These are phyloP conservation scores for Stichopus horrens DNA, from an alignment of 53 echinoderm and acorn worm genomes.

Conservation along the genomic window DNA sequence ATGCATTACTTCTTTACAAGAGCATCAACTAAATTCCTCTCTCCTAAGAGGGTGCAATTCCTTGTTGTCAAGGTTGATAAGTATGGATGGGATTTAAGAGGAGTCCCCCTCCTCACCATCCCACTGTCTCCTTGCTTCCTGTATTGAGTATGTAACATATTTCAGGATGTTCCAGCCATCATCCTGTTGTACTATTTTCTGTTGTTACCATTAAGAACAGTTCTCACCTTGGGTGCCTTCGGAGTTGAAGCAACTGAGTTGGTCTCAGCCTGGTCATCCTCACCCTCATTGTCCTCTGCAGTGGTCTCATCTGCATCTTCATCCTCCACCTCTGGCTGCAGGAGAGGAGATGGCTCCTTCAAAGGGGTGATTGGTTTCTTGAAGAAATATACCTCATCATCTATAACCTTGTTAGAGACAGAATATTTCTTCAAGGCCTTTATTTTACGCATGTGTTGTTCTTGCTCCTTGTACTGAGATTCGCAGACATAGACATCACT, in stretches of 20 bases:
- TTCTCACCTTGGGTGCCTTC: constrained; percentile 49
- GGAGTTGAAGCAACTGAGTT: constrained; percentile 58
- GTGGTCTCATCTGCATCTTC: constrained; percentile 47
- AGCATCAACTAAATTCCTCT: too few species aligned
- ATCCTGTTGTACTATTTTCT: too few species aligned
- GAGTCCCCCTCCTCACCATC: too few species aligned
- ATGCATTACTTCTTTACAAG: too few species aligned
- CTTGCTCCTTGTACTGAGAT: constrained; percentile 92
- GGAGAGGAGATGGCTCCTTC: constrained; percentile 95
- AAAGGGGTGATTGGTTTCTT: constrained; percentile 94
- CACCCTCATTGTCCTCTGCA: constrained; percentile 40
- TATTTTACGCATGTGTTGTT: constrained; percentile 78
- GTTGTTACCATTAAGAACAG: background rate
- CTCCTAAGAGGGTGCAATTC: too few species aligned
- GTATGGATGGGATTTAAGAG: too few species aligned
- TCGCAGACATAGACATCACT: constrained; percentile 88
- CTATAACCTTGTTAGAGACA: constrained; percentile 94
- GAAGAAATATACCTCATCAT: constrained; percentile 98
- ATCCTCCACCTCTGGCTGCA: constrained; percentile 60
- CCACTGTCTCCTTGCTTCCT: too few species aligned
- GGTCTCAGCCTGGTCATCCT: constrained; percentile 33
- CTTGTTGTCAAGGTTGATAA: too few species aligned
- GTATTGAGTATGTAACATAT: too few species aligned
- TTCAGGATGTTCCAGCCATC: too few species aligned
- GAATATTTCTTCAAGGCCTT: constrained; percentile 79